Conservation (phyloP, 2,797 vertebrate genomes). For the Alcedo atthis region DNA sequence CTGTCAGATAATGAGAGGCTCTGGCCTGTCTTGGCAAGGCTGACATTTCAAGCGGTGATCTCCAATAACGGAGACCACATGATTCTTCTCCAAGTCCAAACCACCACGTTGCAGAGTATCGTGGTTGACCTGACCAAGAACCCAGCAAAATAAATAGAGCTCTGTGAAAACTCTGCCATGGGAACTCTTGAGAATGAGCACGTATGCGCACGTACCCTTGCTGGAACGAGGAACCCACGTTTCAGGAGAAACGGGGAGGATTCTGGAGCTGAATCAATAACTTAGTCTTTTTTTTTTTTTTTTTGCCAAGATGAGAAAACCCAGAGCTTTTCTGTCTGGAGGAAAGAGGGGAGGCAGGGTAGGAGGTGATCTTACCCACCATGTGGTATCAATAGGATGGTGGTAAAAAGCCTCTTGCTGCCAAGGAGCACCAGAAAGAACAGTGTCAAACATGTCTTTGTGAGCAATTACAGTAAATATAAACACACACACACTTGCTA, state of each 20-base stretch:
- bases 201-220: neutral
- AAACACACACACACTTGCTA: neutral
- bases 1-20: neutral
- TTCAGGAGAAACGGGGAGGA: neutral
- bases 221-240: neutral
- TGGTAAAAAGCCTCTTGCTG: neutral
- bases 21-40: neutral
- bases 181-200: neutral
- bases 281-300: neutral
- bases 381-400: neutral
- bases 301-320: neutral
- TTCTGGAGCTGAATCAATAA: neutral
- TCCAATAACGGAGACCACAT: neutral
- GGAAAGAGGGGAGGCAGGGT: neutral
- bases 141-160: neutral
- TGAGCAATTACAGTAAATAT: neutral
- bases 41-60: neutral
- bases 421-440: constrained; percentile 15
- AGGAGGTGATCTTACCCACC: neutral
- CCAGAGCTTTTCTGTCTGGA: neutral
- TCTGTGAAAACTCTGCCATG: neutral
- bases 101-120: neutral
- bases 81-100: neutral
- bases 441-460: neutral
- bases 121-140: neutral